Conservation (phyloP, 2,797 vertebrate species). For the Thunnus albacares region DNA sequence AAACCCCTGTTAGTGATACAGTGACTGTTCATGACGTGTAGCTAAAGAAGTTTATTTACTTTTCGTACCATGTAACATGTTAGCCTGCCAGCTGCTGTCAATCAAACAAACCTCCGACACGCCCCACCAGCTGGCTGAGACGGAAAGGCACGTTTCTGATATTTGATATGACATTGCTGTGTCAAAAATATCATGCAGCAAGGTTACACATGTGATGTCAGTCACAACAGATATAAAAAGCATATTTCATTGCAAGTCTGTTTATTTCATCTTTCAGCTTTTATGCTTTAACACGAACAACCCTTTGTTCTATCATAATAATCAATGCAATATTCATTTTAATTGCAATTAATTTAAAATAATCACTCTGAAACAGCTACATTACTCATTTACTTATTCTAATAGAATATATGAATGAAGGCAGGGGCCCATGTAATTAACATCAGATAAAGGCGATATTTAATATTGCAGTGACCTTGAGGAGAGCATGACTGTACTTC, state of each 20-base stretch:
- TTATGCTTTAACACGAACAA: neutral
- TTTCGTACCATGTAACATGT: too few species aligned
- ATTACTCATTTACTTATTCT: constrained; percentile 39
- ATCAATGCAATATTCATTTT: constrained; percentile 7
- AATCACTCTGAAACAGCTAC: constrained; percentile 12
- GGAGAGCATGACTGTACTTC: neutral
- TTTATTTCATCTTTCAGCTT: neutral
- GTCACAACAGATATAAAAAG: neutral
- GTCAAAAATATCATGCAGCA: neutral
- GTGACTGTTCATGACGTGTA: too few species aligned
- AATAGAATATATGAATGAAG: constrained; percentile 30
- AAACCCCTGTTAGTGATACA: too few species aligned
- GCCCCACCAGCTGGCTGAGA: neutral
- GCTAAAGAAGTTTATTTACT: too few species aligned
- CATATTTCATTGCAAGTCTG: neutral
- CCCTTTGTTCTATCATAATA: constrained; percentile 3
- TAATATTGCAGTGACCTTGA: constrained; percentile 37
- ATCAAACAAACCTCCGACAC: neutral
- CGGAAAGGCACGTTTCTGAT: neutral
- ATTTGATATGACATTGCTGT: neutral
- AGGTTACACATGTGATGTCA: neutral
- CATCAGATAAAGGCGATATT: constrained; percentile 1
- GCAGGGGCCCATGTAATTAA: constrained; percentile 46
- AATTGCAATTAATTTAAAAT: constrained; percentile 16
- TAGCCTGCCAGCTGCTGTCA: too few species aligned